These are phyloP conservation scores for Pituophis catenifer DNA, from an alignment of 2,113 vertebrate species.

Conservation along the genomic window DNA sequence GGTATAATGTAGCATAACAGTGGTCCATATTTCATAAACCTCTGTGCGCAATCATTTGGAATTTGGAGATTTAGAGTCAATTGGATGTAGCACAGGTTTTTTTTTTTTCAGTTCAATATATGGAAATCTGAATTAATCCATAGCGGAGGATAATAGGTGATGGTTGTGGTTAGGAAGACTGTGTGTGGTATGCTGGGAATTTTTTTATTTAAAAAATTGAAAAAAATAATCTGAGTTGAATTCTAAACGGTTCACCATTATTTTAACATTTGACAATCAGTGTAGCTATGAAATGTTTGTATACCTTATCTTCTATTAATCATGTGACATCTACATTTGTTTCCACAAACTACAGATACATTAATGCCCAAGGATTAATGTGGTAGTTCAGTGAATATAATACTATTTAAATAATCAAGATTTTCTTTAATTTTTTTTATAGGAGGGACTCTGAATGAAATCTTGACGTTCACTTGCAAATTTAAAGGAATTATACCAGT, in stretches of 20 bases:
- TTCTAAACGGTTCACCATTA: background rate
- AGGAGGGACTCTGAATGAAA: slow-evolving; percentile 82
- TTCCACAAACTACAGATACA: background rate
- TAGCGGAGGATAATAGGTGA: background rate
- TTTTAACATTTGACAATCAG: background rate
- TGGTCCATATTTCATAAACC: background rate
- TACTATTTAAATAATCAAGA: background rate
- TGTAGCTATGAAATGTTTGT: background rate
- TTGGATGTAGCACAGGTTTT: background rate
- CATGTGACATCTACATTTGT: background rate
- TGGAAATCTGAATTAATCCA: background rate
- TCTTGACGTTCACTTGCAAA: slow-evolving; percentile 68
- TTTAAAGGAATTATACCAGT: slow-evolving; percentile 86
- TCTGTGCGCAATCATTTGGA: background rate
- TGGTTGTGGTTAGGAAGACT: background rate
- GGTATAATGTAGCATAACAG: background rate
- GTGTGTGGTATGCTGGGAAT: background rate
- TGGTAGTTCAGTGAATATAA: background rate
- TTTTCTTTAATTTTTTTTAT: background rate
- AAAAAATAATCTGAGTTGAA: background rate
- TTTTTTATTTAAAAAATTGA: background rate
- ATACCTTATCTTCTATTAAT: background rate
- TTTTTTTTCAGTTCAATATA: background rate
- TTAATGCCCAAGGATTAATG: background rate
- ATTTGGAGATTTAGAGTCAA: background rate